Evolutionary conservation across 2,888 invertebrate species (phyloP).

Genomic region (Disparrhopalites patrizii): DNA sequence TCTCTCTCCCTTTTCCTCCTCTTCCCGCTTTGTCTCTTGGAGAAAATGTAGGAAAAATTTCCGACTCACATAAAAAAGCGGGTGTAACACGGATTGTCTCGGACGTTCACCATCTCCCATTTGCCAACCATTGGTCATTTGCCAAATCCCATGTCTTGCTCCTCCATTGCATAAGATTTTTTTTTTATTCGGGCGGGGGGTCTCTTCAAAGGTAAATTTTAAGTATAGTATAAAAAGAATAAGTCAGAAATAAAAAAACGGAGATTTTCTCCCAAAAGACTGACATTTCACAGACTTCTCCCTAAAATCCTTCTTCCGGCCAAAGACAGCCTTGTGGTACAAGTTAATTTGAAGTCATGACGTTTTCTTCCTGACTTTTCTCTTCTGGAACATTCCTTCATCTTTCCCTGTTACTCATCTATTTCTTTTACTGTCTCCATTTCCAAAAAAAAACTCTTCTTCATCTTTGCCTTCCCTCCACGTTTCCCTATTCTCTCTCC

Average conservation of each 20-base stretch:
- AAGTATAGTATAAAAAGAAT: not conserved
- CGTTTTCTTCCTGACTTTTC: not conserved
- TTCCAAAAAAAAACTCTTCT: too few species aligned
- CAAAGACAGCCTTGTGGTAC: constrained; percentile 11
- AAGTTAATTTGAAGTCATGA: constrained; percentile 24
- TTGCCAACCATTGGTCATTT: constrained; percentile 42
- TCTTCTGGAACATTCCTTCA: too few species aligned
- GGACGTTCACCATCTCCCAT: constrained; percentile 35
- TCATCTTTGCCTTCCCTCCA: not conserved
- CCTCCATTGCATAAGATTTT: not conserved
- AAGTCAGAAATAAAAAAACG: not conserved
- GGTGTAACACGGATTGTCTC: constrained; percentile 33
- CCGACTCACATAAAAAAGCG: constrained; percentile 36
- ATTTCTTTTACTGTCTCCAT: not conserved
- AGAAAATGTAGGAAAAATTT: constrained; percentile 42
- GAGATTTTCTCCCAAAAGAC: constrained; percentile 2
- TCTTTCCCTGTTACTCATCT: not conserved
- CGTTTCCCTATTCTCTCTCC: not conserved
- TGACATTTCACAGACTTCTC: constrained; percentile 17
- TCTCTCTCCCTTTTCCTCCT: not conserved
- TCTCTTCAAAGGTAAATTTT: constrained; percentile 16
- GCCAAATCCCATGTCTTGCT: constrained; percentile 32
- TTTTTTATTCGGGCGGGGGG: not conserved
- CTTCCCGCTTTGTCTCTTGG: not conserved
- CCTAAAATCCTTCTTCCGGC: constrained; percentile 16